Percentiles rank a stretch among this genome's conserved stretches.
Conservation (phyloP, 2,797 vertebrate genomes). For the Acrocephalus scirpaceus region DNA sequence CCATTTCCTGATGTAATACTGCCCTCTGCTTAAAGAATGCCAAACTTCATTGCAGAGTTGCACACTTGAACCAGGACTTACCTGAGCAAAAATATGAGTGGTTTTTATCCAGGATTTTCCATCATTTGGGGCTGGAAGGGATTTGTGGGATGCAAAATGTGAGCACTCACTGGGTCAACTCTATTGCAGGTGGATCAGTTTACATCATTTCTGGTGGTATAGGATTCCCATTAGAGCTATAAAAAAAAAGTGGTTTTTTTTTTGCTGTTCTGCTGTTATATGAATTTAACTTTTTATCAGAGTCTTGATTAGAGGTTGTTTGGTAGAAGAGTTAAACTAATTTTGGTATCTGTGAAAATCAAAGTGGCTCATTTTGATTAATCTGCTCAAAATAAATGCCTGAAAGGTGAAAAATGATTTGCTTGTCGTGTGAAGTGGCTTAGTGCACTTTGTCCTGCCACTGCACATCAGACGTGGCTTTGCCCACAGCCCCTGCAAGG, state of each 20-base stretch:
- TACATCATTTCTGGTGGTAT: background rate
- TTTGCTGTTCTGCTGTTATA: background rate
- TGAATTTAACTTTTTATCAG: background rate
- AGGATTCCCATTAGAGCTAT: background rate
- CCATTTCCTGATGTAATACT: conserved; percentile 45
- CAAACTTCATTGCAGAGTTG: conserved; percentile 32
- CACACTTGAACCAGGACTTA: background rate
- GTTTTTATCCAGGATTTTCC: background rate
- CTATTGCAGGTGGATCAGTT: background rate
- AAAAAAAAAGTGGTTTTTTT: too few species aligned
- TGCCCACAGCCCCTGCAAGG: background rate
- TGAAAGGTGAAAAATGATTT: background rate
- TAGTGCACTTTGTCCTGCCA: background rate
- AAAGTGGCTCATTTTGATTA: background rate
- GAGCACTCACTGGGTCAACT: background rate
- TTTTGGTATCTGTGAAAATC: background rate
- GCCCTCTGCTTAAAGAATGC: conserved; percentile 58
- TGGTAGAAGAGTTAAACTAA: background rate
- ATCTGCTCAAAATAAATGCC: conserved; percentile 1
- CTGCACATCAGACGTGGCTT: background rate
- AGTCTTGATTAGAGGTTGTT: background rate
- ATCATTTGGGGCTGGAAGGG: background rate
- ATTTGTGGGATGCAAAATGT: background rate
- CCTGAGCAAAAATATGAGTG: background rate
- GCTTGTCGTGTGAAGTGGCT: background rate